Conservation (phyloP, 1,140 invertebrate species). For the Parasteatoda tepidariorum region DNA sequence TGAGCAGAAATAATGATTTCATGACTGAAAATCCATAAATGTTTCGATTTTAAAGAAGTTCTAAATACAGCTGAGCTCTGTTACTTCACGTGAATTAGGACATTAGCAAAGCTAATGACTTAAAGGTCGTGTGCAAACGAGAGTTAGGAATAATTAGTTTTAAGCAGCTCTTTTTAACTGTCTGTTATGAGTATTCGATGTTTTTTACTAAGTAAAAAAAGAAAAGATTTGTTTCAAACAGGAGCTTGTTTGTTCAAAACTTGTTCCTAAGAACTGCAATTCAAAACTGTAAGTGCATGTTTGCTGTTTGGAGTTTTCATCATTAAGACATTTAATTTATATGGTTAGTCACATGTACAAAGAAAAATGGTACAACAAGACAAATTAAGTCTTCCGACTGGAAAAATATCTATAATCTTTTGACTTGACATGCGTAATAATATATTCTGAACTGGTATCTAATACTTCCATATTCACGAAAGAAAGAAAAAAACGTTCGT, state of each 20-base stretch:
- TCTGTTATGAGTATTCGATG: neutral
- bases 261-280: neutral
- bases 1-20: too few relatives aligned
- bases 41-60: too few relatives aligned
- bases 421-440: too few relatives aligned
- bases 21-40: too few relatives aligned
- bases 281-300: neutral
- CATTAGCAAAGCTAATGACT: too few relatives aligned
- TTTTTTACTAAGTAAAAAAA: neutral
- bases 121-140: neutral
- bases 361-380: neutral
- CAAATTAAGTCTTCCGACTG: neutral
- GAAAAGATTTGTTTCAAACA: neutral
- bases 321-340: conserved; percentile 1
- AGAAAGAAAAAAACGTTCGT: too few relatives aligned
- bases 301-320: neutral
- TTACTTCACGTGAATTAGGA: too few relatives aligned
- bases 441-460: too few relatives aligned
- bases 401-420: neutral
- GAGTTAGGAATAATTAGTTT: neutral
- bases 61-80: too few relatives aligned
- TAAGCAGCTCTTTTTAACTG: neutral
- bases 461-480: too few relatives aligned
- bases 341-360: neutral
- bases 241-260: neutral